A percentile compares a stretch with the other conserved stretches of the same genome.
phyloP scores from a whole-genome alignment of 2,797 vertebrate genomes.

The Semotilus atromaculatus region DNA sequence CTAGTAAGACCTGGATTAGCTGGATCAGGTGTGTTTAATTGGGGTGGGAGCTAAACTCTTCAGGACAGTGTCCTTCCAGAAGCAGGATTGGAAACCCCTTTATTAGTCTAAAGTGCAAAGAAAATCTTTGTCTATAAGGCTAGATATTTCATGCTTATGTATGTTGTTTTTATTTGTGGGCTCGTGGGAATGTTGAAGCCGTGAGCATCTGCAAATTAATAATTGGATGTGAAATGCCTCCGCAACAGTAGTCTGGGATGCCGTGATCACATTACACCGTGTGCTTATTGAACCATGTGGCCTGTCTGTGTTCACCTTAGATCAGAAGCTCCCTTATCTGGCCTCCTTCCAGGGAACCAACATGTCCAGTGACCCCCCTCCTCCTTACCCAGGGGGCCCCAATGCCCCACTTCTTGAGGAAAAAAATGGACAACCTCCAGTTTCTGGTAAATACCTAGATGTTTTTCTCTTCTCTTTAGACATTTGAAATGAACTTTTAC shows the following conservation, averaged over 20 bases:
- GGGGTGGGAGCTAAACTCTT: not conserved
- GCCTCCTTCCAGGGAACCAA: conserved; percentile 54
- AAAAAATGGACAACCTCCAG: conserved; percentile 85
- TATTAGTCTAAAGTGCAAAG: not conserved
- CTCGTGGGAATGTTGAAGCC: not conserved
- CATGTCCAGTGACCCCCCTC: conserved; percentile 95
- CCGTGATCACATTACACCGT: not conserved
- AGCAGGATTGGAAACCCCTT: not conserved
- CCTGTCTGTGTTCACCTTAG: conserved; percentile 32
- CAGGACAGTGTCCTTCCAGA: not conserved
- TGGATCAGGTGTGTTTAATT: not conserved
- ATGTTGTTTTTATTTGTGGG: conserved; percentile 21
- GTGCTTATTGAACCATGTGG: not conserved
- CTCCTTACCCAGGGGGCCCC: conserved; percentile 94
- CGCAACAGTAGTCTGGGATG: not conserved
- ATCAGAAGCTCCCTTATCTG: conserved; percentile 9
- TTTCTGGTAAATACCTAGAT: conserved; percentile 77
- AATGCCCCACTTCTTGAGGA: conserved; percentile 90
- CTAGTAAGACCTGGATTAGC: not conserved
- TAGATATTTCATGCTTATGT: not conserved
- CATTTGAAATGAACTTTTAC: not conserved
- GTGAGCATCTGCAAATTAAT: conserved; percentile 27
- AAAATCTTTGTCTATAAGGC: not conserved
- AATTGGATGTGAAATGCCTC: not conserved
- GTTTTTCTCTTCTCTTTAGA: not conserved